Evolutionary conservation across 2,797 vertebrate species (phyloP).

Genomic region (Catostomus latipinnis): DNA sequence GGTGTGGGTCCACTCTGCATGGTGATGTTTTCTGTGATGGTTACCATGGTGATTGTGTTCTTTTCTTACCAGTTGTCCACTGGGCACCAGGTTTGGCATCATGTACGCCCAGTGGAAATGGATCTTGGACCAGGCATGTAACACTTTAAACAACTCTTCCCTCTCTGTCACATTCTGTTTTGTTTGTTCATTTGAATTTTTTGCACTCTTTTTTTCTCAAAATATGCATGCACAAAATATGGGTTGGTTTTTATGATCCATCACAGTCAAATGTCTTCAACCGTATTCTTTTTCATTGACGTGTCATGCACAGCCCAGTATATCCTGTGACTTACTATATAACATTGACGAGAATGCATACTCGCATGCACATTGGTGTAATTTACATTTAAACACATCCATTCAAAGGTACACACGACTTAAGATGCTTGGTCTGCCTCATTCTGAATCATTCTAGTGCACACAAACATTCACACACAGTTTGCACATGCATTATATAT

Average conservation of each 20-base stretch:
- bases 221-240: neutral
- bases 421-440: slow-evolving; percentile 49
- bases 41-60: slow-evolving; percentile 44
- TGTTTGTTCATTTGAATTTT: neutral
- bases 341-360: slow-evolving; percentile 43
- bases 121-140: slow-evolving; percentile 41
- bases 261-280: slow-evolving; percentile 5
- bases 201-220: slow-evolving; percentile 1
- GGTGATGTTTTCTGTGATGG: slow-evolving; percentile 41
- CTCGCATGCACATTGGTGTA: slow-evolving; percentile 43
- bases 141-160: slow-evolving; percentile 29
- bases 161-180: neutral
- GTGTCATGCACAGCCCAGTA: neutral
- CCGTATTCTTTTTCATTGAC: slow-evolving; percentile 12
- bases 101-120: slow-evolving; percentile 39
- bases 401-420: slow-evolving; percentile 48
- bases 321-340: neutral
- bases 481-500: slow-evolving; percentile 55
- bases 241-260: neutral
- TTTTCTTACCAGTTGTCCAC: slow-evolving; percentile 29
- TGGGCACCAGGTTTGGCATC: slow-evolving; percentile 40
- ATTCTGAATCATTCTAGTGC: slow-evolving; percentile 38
- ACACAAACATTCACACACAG: slow-evolving; percentile 32
- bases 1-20: slow-evolving; percentile 9
- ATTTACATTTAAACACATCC: slow-evolving; percentile 49